These are phyloP conservation scores for Cololabis saira DNA, from an alignment of 2,113 vertebrate genomes.

Conservation along the genomic window DNA sequence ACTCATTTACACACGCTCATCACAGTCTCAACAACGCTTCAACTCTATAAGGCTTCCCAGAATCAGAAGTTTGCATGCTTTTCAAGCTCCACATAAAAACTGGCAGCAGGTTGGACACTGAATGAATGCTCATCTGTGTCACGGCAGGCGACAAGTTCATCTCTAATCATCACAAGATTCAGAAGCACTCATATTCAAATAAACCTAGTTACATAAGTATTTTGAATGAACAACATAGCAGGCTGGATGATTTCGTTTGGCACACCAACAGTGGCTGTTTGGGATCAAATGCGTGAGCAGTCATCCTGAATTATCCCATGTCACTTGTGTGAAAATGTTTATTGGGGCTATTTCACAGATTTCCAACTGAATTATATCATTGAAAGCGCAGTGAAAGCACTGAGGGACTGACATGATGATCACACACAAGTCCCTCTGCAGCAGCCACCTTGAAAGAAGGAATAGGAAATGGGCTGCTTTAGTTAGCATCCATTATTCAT, in stretches of 20 bases:
- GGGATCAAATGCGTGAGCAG: conserved; percentile 5
- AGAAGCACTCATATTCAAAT: conserved; percentile 25
- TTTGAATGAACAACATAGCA: conserved; percentile 20
- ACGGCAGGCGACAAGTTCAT: conserved; percentile 17
- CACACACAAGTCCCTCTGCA: conserved; percentile 53
- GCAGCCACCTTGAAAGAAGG: conserved; percentile 49
- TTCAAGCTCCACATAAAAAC: conserved; percentile 30
- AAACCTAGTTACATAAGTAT: conserved; percentile 5
- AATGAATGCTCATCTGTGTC: conserved; percentile 16
- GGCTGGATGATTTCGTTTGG: neutral
- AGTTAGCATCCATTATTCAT: conserved; percentile 74
- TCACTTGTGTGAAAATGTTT: conserved; percentile 27
- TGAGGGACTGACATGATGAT: conserved; percentile 46
- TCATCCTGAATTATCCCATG: conserved; percentile 8
- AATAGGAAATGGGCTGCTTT: conserved; percentile 64
- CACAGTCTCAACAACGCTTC: conserved; percentile 1
- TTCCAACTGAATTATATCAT: conserved; percentile 20
- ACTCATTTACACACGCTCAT: conserved; percentile 37
- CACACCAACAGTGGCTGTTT: neutral
- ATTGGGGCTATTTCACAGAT: conserved; percentile 13
- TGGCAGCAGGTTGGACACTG: conserved; percentile 7
- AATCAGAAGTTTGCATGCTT: conserved; percentile 25
- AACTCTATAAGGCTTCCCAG: neutral
- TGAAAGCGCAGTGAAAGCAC: conserved; percentile 47
- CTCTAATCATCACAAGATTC: conserved; percentile 23